Evolutionary conservation across 2,888 invertebrate genomes (phyloP), one percentile per base, ranked within the genome.

Genomic region (Rhamnusium bicolor): DNA sequence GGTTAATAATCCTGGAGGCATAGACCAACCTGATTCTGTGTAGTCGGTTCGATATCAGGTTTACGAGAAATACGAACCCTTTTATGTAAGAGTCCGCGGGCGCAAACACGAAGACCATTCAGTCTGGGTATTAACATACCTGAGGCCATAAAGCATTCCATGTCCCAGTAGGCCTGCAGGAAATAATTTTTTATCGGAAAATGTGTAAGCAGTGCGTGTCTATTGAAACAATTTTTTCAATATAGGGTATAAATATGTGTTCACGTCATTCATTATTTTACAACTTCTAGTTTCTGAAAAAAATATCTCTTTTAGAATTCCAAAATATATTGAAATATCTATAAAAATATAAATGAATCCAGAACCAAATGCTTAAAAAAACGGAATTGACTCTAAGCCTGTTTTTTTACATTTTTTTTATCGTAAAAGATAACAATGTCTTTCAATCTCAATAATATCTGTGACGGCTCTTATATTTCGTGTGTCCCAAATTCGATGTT

Each of bases 1-100:
- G 84, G 85, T 86, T 85, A 85, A 85, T 85, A 85, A 83, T 84
- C 85, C 79, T 76, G 71, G 71, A 82, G 85, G 85, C 84, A 81
- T 78, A 83, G 83, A 83, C 85, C 84, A 80, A 81, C 81, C 80
- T 81, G 83, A 82, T 81, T 81, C 81, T 29, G 32, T 63, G 69
- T 56, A 58, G 29, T 58, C 60, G 68, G 40, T 21, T 58, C 58
- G 66, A 60, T 84, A 84, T 85, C 85, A 81, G 85, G 84, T 85
- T 84, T 80, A 81, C 82, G 79, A 80, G 83, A 83, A 84, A 84
- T 83, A 81, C 83, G 83, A 84, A 84, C 85, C 84, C 84, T 84
- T 84, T 84, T 84, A 82, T 83, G 81, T 81, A 81, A 82, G 78
- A 80, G 75, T 69, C 77, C 71, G 76, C 79, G 78, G 82, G 83